phyloP scores from a whole-genome alignment of 2,888 invertebrate genomes.

The Catocala sponsa region DNA sequence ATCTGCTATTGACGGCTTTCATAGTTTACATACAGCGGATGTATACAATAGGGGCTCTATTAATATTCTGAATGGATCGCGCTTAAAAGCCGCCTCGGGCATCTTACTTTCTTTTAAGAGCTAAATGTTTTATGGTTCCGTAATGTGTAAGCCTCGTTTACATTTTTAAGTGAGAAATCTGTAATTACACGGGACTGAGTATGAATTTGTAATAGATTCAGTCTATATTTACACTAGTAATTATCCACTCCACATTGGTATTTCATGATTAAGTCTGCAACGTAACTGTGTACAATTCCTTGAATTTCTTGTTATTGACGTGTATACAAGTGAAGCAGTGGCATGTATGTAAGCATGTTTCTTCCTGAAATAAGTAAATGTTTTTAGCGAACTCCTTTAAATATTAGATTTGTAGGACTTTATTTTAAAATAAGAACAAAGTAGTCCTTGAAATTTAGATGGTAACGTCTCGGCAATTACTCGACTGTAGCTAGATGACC shows the following conservation, averaged over 20 bases:
- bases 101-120: conserved; percentile 44
- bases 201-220: conserved; percentile 11
- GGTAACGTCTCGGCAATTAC: no score
- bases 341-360: no score
- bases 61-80: conserved; percentile 55
- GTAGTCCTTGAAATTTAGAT: no score
- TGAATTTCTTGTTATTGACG: no score
- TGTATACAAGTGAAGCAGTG: no score
- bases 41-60: conserved; percentile 37
- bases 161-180: conserved; percentile 25
- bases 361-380: no score
- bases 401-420: no score
- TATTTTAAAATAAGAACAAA: no score
- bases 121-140: conserved; percentile 36
- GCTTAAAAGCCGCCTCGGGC: conserved; percentile 49
- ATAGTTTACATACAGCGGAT: conserved; percentile 31
- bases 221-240: neutral
- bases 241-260: neutral
- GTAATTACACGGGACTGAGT: conserved; percentile 4
- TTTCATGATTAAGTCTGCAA: no score
- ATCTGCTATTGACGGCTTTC: conserved; percentile 46
- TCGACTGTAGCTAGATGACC: no score
- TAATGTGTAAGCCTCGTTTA: conserved; percentile 29
- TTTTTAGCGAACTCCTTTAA: no score
- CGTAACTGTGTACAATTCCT: no score